Evolutionary conservation across 2,888 invertebrate species (phyloP), one percentile per base, ranked within the genome.

Genomic region (Synanthedon andrenaeformis): DNA sequence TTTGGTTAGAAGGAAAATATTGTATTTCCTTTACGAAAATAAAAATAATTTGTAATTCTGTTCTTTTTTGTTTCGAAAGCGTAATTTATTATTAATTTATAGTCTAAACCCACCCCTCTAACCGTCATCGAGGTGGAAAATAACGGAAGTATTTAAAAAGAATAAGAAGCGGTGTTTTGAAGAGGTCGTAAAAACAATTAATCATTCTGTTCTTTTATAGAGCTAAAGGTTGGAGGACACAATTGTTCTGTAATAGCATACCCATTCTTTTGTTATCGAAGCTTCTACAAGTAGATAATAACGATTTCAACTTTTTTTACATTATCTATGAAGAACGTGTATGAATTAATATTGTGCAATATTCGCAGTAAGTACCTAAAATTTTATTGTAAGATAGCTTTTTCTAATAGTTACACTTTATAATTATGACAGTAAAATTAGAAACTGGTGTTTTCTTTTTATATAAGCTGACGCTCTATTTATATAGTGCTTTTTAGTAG

Each of bases 151-250:
- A 72, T 82, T 86, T 82, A 83, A 78, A 19, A 82, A 81, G 82
- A 81, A 83, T 79, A 81, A 82, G 78, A 76, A 45, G n/a, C 83
- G 75, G 76, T 85, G 79, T 87, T 87, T 85, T 83, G 80, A 85
- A 84, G 84, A 84, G 85, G 84, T 83, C 79, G 81, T 72, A 70
- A 72, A 76, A 83, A 83, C 82, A 83, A 87, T 87, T 87, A 85
- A 87, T 87, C 86, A 86, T 84, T 75, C 73, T 64, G 69, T 71
- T 77, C 82, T 80, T 84, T 84, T 78, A 78, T 80, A 70, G 67
- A 72, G 74, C 74, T 70, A 85, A 86, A 85, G 84, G 84, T 84
- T 77, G 78, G 73, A 79, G 73, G 79, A 79, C 79, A 79, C 76
- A 72, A 81, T 79, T 82, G 81, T 82, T 79, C 76, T 76, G 71